These are phyloP conservation scores for Drosophila leontia DNA, from an alignment of 1,140 invertebrate species.

Conservation along the genomic window DNA sequence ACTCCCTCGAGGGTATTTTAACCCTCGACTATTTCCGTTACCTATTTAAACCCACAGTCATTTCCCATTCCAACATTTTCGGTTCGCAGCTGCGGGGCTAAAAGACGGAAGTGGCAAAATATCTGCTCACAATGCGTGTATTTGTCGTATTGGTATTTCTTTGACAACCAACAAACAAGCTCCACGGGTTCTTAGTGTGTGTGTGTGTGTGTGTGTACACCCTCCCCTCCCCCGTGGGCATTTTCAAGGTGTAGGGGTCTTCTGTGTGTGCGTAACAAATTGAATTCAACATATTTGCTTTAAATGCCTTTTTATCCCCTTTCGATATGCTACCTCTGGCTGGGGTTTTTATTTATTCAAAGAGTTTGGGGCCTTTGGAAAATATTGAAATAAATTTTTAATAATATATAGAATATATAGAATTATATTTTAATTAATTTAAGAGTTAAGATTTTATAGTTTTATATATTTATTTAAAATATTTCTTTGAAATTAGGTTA, in stretches of 20 bases:
- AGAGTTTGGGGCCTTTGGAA: neutral
- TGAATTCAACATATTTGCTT: constrained; percentile 76
- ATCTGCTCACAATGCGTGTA: constrained; percentile 53
- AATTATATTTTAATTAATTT: neutral
- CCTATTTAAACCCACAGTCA: neutral
- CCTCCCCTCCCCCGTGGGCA: neutral
- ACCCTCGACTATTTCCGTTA: neutral
- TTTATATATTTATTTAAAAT: neutral
- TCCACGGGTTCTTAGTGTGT: neutral
- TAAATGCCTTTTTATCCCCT: constrained; percentile 55
- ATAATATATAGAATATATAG: no score
- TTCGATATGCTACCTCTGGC: constrained; percentile 10
- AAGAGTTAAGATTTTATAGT: neutral
- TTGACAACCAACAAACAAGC: constrained; percentile 50
- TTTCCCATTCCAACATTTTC: neutral
- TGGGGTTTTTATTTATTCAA: neutral
- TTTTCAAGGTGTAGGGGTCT: constrained; percentile 26
- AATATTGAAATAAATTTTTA: neutral
- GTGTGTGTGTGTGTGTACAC: constrained; percentile 5
- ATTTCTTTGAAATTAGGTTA: neutral
- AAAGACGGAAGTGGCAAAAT: constrained; percentile 41
- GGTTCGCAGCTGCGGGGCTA: neutral
- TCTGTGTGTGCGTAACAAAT: constrained; percentile 59
- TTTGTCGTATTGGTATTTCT: constrained; percentile 70
- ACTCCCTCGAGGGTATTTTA: constrained; percentile 12